Evolutionary conservation across 1,140 invertebrate species (phyloP).

Genomic region (Melanaphis sacchari): DNA sequence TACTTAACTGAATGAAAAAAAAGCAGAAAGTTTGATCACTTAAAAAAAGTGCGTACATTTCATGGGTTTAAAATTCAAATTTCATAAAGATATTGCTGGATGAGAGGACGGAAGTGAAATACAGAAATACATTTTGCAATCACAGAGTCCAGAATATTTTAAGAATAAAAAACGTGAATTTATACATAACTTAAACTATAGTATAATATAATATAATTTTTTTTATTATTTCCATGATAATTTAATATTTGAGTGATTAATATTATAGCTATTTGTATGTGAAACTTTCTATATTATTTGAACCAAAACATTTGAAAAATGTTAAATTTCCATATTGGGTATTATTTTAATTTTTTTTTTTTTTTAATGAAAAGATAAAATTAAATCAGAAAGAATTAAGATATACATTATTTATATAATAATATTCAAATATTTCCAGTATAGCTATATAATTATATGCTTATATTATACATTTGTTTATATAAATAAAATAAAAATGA

Average conservation of each 20-base stretch:
- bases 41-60: neutral
- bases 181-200: neutral
- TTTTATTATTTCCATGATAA: neutral
- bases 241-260: neutral
- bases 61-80: neutral
- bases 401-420: neutral
- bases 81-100: neutral
- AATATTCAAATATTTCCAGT: no score
- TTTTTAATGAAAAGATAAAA: neutral
- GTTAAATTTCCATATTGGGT: neutral
- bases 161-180: neutral
- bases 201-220: no score
- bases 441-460: no score
- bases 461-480: neutral
- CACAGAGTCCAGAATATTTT: neutral
- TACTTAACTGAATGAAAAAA: neutral
- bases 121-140: neutral
- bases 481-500: conserved; percentile 1
- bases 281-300: neutral
- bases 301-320: neutral
- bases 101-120: neutral
- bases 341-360: neutral
- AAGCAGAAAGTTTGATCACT: neutral
- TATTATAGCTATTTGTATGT: neutral
- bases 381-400: neutral